These are phyloP conservation scores for Semnornis frantzii DNA, from an alignment of 2,113 vertebrate genomes.

Conservation along the genomic window DNA sequence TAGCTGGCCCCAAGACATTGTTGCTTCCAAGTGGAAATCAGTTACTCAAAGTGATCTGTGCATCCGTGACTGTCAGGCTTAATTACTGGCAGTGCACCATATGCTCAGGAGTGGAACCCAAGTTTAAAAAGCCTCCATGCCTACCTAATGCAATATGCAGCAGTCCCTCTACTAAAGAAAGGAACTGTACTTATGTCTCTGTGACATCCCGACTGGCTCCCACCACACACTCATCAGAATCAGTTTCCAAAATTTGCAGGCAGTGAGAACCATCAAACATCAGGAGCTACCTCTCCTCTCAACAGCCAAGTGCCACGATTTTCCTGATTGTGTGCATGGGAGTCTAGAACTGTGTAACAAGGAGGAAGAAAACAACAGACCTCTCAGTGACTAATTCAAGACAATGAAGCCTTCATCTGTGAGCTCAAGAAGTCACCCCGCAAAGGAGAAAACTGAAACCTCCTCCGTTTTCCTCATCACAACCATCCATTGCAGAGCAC, in stretches of 20 bases:
- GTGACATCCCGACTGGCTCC: not conserved
- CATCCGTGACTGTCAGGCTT: not conserved
- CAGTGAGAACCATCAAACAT: not conserved
- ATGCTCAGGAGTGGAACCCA: not conserved
- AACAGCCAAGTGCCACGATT: rapidly evolving
- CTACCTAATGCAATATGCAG: not conserved
- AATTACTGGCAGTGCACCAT: not conserved
- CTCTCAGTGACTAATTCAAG: not conserved
- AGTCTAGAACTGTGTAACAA: not conserved
- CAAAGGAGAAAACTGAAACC: not conserved
- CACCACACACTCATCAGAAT: not conserved
- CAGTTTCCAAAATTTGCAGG: not conserved
- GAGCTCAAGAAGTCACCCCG: not conserved
- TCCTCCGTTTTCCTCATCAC: conserved; percentile 5
- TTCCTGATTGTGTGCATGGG: rapidly evolving
- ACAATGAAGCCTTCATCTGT: not conserved
- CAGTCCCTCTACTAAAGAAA: not conserved
- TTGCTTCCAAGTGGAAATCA: not conserved
- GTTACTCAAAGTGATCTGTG: not conserved
- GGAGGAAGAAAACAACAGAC: not conserved
- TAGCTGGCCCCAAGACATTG: rapidly evolving
- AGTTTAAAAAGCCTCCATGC: not conserved
- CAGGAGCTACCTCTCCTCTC: not conserved
- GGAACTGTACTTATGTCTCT: not conserved
- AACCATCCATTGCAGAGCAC: not conserved